Conservation (phyloP, 2,797 vertebrate genomes). For the Myoxocephalus aenaeus region DNA sequence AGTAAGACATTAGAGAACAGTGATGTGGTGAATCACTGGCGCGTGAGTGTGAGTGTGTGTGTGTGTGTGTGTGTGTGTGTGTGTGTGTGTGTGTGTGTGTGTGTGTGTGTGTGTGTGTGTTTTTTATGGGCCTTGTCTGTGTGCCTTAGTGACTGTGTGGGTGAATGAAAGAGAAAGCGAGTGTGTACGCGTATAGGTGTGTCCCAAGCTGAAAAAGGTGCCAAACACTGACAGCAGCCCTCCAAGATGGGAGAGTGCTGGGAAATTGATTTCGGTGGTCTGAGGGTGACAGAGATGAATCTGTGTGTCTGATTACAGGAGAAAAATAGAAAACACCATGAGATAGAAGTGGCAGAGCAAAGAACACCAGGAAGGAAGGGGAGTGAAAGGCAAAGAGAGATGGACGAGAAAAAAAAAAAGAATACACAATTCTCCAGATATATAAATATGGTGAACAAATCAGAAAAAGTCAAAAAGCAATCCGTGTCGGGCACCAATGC, state of each 20-base stretch:
- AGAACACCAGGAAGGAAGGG: conserved; percentile 26
- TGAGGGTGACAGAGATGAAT: conserved; percentile 80
- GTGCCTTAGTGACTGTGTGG: conserved; percentile 51
- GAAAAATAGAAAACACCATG: conserved; percentile 69
- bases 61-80: conserved; percentile 36
- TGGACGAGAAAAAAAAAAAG: not conserved
- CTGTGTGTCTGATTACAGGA: conserved; percentile 76
- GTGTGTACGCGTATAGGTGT: conserved; percentile 49
- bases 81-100: conserved; percentile 52
- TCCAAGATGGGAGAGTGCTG: conserved; percentile 71
- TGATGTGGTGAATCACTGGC: conserved; percentile 77
- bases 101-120: conserved; percentile 38
- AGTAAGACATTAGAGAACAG: conserved; percentile 85
- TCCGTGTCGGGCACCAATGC: not conserved
- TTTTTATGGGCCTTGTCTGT: conserved; percentile 31
- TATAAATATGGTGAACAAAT: conserved; percentile 16
- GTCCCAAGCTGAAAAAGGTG: conserved; percentile 62
- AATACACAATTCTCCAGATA: not conserved
- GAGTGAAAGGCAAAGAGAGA: conserved; percentile 8
- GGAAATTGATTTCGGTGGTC: conserved; percentile 80
- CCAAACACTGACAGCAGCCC: conserved; percentile 72
- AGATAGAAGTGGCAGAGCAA: conserved; percentile 63
- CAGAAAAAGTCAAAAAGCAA: not conserved
- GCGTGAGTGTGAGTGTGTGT: conserved; percentile 53
- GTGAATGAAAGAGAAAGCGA: conserved; percentile 44